Base-by-base conservation (phyloP, 2,888 invertebrate genomes). In the Tipula confusa region DNA sequence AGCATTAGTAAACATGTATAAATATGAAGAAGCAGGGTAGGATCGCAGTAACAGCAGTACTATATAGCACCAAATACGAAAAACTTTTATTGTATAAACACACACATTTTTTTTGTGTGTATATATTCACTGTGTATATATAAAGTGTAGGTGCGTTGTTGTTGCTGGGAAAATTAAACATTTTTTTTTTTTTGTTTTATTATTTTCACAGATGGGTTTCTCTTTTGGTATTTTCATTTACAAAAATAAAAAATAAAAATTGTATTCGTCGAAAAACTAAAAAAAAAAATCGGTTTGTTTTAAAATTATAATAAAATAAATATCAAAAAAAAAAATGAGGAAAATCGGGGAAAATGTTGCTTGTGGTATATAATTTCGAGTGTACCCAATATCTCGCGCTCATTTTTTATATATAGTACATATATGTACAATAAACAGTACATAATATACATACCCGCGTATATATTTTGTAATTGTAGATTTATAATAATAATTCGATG, bases 151-250 rank as follows among this genome's bases (percentile, higher is more conserved):
- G 64, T 64, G 33, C 11, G 64, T 64, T 64, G 64, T 64, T 64
- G 64, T 64, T 64, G 64, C 64, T 64, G 64, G 64, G 64, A 64
- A 64, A 64, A 64, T 64, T 64, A 24, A 64, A 64, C 64, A 64
- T 18, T 18, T 48, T 18, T 64, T 48, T 18, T 64, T 38, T 64
- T 64, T 64, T 64, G 24, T 64, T 64, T 64, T 64, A 64, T 64
- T 64, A 64, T 64, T 64, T 64, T 64, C 64, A 64, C 64, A 64
- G 64, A 64, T 64, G 64, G 64, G 64, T 64, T 64, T 64, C 64
- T 64, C 64, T 64, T 64, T 64, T 64, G 64, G 64, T 64, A 64
- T 64, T 64, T 64, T 64, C 64, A 64, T 64, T 64, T 64, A 9
- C 3, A 18, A 64, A 11, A 43, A 43, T 11, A 11, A 38, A 38